A percentile compares a stretch with the other conserved stretches of the same genome.
Conservation (phyloP, 2,113 vertebrate species). For the Chlamydotis undulata region DNA sequence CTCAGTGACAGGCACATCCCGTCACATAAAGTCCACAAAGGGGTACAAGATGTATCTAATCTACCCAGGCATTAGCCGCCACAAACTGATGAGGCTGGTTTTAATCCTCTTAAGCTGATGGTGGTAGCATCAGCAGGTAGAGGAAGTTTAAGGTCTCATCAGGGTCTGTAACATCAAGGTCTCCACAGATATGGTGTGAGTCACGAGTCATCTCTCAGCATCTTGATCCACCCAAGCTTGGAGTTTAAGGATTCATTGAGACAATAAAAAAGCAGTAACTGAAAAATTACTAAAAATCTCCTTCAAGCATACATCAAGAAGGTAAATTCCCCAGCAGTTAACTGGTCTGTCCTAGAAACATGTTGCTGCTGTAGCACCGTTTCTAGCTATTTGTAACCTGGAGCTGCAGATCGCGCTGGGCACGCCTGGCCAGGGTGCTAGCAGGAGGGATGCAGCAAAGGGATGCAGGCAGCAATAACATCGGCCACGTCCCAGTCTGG, state of each 20-base stretch:
- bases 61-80: neutral
- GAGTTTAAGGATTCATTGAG: neutral
- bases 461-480: neutral
- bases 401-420: neutral
- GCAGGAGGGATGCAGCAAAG: neutral
- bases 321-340: neutral
- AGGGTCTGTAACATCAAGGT: neutral
- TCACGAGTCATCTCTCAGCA: neutral
- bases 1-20: neutral
- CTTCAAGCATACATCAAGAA: neutral
- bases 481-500: rapidly evolving
- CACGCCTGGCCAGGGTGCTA: neutral
- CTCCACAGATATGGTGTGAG: neutral
- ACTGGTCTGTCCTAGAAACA: neutral
- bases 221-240: neutral
- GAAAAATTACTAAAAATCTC: neutral
- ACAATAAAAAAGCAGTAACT: neutral
- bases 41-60: neutral
- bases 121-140: neutral
- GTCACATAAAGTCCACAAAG: neutral
- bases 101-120: neutral
- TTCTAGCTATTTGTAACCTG: neutral
- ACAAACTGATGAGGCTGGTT: rapidly evolving
- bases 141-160: neutral
- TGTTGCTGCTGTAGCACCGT: neutral